These are phyloP conservation scores for Ibidorhyncha struthersii DNA, from an alignment of 2,113 vertebrate genomes.

Conservation along the genomic window DNA sequence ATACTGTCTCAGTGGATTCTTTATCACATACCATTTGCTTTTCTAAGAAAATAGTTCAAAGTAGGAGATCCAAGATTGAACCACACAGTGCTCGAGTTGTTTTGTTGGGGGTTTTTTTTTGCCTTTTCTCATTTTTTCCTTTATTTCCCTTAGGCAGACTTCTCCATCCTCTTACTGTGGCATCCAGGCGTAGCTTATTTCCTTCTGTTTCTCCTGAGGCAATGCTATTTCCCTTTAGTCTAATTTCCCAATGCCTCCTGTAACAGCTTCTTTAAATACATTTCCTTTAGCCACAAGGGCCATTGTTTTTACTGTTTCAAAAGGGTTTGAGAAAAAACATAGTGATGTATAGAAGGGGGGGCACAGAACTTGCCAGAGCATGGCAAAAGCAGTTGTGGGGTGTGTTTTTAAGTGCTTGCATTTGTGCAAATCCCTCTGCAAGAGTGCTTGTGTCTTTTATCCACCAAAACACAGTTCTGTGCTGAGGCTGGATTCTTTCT, in stretches of 20 bases:
- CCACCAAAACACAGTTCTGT: not conserved
- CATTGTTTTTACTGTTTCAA: not conserved
- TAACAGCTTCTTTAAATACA: not conserved
- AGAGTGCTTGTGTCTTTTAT: not conserved
- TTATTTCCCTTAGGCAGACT: not conserved
- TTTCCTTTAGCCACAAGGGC: not conserved
- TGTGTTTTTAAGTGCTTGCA: not conserved
- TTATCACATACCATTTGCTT: not conserved
- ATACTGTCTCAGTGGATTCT: not conserved
- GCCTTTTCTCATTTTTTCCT: not conserved
- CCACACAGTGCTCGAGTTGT: not conserved
- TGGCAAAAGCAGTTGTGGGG: not conserved
- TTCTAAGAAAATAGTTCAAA: not conserved
- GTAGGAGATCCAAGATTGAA: not conserved
- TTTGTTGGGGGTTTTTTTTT: not conserved
- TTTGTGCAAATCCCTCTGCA: not conserved
- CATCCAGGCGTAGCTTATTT: not conserved
- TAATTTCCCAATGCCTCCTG: not conserved
- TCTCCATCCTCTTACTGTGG: not conserved
- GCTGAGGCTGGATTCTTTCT: not conserved
- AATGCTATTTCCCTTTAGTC: not conserved
- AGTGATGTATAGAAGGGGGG: not conserved
- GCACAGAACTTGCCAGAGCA: not conserved
- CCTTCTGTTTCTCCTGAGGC: slow-evolving; percentile 28
- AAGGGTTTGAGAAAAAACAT: not conserved